Evolutionary conservation across 2,888 invertebrate species (phyloP).

Genomic region (Helicoverpa assulta): DNA sequence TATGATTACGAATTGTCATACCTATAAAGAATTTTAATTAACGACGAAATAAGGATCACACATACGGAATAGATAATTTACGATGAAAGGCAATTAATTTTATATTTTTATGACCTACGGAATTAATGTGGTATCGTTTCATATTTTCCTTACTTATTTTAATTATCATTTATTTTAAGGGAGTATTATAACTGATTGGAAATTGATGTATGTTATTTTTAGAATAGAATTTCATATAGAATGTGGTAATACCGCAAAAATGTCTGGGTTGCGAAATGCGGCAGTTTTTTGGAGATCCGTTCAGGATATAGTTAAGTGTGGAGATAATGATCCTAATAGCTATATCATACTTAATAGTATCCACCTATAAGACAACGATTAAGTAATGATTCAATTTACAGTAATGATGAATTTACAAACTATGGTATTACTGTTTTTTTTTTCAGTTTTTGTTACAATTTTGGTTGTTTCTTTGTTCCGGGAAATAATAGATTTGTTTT

Average conservation of each 20-base stretch:
- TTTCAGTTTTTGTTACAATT: too few relatives aligned
- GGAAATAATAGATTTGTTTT: too few relatives aligned
- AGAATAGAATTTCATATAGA: neutral
- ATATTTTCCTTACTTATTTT: conserved; percentile 6
- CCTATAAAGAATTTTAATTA: conserved; percentile 24
- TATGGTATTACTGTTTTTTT: too few relatives aligned
- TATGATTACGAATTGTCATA: conserved; percentile 14
- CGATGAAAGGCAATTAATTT: conserved; percentile 29
- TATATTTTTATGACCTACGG: conserved; percentile 30
- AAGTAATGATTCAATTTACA: too few relatives aligned
- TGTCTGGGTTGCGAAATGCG: too few relatives aligned
- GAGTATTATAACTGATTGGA: neutral
- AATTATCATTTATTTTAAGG: neutral
- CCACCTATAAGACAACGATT: too few relatives aligned
- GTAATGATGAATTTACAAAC: too few relatives aligned
- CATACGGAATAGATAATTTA: conserved; percentile 26
- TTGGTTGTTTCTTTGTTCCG: too few relatives aligned
- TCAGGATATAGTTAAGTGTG: too few relatives aligned
- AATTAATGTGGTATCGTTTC: conserved; percentile 9
- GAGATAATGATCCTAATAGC: too few relatives aligned
- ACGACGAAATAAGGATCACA: conserved; percentile 30
- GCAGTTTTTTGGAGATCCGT: too few relatives aligned
- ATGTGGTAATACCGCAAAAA: neutral
- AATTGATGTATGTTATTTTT: neutral
- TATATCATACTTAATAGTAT: too few relatives aligned